Conservation (phyloP, 2,888 invertebrate species). For the Opisthograptis luteolata region DNA sequence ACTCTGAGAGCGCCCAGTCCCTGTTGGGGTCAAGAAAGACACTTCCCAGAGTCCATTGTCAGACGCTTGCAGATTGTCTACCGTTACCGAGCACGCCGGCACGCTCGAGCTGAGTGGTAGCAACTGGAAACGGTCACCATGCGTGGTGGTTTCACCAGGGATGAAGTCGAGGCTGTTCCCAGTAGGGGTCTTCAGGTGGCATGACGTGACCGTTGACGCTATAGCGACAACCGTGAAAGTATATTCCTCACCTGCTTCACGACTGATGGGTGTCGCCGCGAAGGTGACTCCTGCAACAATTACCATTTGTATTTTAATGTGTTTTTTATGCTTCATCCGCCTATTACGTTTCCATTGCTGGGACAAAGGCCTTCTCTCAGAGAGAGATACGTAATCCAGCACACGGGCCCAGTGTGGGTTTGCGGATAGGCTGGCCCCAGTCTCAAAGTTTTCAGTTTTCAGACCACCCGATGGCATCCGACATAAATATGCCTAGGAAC, state of each 20-base stretch:
- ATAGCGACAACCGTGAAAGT: constrained; percentile 13
- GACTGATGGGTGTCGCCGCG: neutral
- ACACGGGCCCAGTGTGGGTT: too few species aligned
- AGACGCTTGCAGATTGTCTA: constrained; percentile 12
- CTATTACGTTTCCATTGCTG: too few species aligned
- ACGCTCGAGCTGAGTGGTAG: neutral
- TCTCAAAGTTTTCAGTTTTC: too few species aligned
- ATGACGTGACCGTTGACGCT: constrained; percentile 5
- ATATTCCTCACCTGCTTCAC: constrained; percentile 12
- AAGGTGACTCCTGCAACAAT: constrained; percentile 19
- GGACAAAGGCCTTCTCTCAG: too few species aligned
- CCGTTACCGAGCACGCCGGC: constrained; percentile 18
- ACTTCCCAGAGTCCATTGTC: constrained; percentile 31
- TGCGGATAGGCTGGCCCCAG: too few species aligned
- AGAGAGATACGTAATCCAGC: too few species aligned
- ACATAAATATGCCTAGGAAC: too few species aligned
- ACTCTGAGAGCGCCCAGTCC: neutral
- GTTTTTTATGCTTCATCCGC: neutral
- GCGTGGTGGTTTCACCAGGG: neutral
- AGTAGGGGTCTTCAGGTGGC: constrained; percentile 24
- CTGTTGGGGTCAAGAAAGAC: neutral
- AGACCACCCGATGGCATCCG: too few species aligned
- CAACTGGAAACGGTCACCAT: constrained; percentile 23
- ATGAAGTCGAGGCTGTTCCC: constrained; percentile 14
- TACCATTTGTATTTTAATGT: neutral